Base-by-base conservation (phyloP, 2,888 invertebrate genomes). In the Cantharis rufa region DNA sequence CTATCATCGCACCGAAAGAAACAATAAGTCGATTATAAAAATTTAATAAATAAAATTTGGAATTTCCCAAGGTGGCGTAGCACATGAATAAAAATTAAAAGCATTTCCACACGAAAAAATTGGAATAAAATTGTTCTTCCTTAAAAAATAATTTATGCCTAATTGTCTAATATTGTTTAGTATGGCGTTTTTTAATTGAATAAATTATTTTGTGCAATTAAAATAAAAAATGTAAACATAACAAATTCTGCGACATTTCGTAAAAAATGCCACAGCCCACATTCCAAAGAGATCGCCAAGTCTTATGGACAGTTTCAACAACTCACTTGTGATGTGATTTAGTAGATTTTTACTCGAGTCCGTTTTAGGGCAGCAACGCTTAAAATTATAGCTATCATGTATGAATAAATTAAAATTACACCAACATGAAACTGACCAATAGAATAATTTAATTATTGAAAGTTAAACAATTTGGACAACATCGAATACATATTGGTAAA, bases 381-480 rank as follows among this genome's bases (percentile, higher is more conserved):
- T 48, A 48, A 48, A 48, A 48, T 48, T 48, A 48, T 48, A n/a
- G 1, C n/a, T n/a, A n/a, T 48, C n/a, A 48, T 48, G 48, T 48
- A 48, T 48, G 48, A 48, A 66, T 66, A 21, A 66, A 66, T 66
- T 66, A 21, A 66, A 66, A 21, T 21, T 66, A 13, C 48, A 48
- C 64, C 24, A 21, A 21, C 24, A 66, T 66, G 64, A 66, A 66
- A 66, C 64, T 66, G 64, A 24, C 64, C 64, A 66, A 48, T 66
- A 66, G 64, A 21, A 21, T 15, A 48, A 48, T 48, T 48, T 48
- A 48, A 48, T 48, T 48, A 48, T 15, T 66, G 64, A 66, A 66
- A 66, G 24, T 66, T 66, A 66, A 66, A 66, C 64, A 66, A 66
- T 66, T 66, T 66, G 24, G 64, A 66, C 64, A 66, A 21, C 64